A percentile compares a stretch with the other conserved stretches of the same genome.
These are phyloP conservation scores for Betta splendens DNA, from an alignment of 2,797 vertebrate species.

Conservation along the genomic window DNA sequence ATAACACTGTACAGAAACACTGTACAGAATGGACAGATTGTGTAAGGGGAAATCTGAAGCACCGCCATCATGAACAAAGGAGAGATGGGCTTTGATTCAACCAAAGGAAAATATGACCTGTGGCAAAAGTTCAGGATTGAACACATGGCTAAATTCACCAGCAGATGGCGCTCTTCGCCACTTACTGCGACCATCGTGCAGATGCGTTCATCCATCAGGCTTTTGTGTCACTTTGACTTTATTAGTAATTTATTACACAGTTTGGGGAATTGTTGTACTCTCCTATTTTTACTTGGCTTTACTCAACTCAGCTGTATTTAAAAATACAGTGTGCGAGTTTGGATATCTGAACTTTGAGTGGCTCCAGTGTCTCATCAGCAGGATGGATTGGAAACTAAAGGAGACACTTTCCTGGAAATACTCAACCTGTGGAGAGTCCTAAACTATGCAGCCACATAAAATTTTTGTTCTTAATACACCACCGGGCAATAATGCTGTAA, in stretches of 20 bases:
- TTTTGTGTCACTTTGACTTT: background rate
- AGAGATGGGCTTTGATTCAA: conserved; percentile 16
- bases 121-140: too few species aligned
- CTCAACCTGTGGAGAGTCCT: background rate
- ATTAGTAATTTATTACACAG: too few species aligned
- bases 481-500: background rate
- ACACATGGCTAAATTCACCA: too few species aligned
- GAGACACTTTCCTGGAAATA: background rate
- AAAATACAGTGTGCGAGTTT: too few species aligned
- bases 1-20: conserved; percentile 5
- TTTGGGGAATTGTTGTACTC: too few species aligned
- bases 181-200: background rate
- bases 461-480: too few species aligned
- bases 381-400: background rate
- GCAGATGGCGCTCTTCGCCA: conserved; percentile 66
- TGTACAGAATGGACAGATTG: background rate
- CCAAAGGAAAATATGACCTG: conserved; percentile 49
- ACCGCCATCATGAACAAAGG: background rate
- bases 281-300: too few species aligned
- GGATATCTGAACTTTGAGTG: too few species aligned
- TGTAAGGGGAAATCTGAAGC: background rate
- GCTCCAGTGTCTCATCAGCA: background rate
- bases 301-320: too few species aligned
- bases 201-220: too few species aligned
- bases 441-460: background rate